Evolutionary conservation across 2,888 invertebrate species (phyloP).

Genomic region (Drepana falcataria): DNA sequence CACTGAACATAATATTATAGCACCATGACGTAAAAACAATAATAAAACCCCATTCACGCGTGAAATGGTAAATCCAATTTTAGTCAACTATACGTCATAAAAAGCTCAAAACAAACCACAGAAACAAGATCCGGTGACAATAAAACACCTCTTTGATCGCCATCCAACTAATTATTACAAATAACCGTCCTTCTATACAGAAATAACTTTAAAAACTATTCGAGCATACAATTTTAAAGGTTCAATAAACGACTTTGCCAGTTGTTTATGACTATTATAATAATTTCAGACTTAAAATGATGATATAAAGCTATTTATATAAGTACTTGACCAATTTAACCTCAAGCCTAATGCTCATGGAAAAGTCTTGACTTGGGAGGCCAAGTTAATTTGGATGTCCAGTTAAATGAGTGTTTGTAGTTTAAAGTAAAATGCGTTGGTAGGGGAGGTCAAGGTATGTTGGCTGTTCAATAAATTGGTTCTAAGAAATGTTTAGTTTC

Average conservation of each 20-base stretch:
- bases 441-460: constrained; percentile 24
- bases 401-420: constrained; percentile 21
- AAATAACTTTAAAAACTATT: constrained; percentile 45
- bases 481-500: constrained; percentile 49
- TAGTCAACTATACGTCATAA: constrained; percentile 28
- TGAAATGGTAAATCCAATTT: constrained; percentile 21
- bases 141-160: constrained; percentile 46
- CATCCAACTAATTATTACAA: constrained; percentile 62
- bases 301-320: constrained; percentile 45
- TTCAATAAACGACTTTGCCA: constrained; percentile 54
- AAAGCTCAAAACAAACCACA: constrained; percentile 34
- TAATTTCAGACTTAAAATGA: constrained; percentile 51
- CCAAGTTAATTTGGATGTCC: constrained; percentile 23
- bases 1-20: constrained; percentile 12
- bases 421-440: constrained; percentile 16
- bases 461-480: constrained; percentile 36
- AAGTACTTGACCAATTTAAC: constrained; percentile 17
- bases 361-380: constrained; percentile 4
- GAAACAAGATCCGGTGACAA: constrained; percentile 33
- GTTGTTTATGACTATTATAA: constrained; percentile 66
- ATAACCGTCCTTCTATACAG: constrained; percentile 45
- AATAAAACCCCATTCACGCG: constrained; percentile 11
- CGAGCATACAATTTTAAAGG: constrained; percentile 54
- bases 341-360: constrained; percentile 13
- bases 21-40: constrained; percentile 2